Evolutionary conservation across 2,888 invertebrate species (phyloP).

Genomic region (Odontothrips loti): DNA sequence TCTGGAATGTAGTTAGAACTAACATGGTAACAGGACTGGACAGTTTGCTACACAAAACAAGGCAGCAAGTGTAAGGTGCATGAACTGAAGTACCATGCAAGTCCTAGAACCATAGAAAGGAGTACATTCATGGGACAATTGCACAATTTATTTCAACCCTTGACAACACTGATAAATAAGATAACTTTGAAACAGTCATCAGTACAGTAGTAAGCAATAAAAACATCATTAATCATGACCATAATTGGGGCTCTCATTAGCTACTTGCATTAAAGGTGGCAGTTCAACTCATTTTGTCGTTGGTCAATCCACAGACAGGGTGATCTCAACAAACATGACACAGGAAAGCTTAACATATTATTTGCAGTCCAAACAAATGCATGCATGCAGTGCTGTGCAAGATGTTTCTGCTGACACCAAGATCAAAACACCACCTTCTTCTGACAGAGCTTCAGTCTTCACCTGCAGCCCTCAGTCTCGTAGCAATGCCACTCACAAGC

Average conservation of each 20-base stretch:
- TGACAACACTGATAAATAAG: conserved; percentile 23
- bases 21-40: neutral
- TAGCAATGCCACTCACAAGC: conserved; percentile 5
- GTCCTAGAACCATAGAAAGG: conserved; percentile 1
- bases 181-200: conserved; percentile 12
- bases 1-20: neutral
- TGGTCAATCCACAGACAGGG: neutral
- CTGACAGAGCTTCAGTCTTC: conserved; percentile 26
- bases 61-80: neutral
- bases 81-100: neutral
- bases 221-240: conserved; percentile 14
- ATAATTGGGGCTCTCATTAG: conserved; percentile 19
- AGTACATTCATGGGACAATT: conserved; percentile 25
- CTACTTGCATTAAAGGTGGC: conserved; percentile 6
- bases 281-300: conserved; percentile 15
- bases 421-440: neutral
- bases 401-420: neutral
- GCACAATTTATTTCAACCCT: conserved; percentile 23
- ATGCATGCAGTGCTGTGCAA: neutral
- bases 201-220: conserved; percentile 22
- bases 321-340: neutral
- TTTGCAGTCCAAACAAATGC: conserved; percentile 5
- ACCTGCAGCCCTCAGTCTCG: conserved; percentile 23
- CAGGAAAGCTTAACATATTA: neutral
- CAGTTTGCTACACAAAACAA: neutral